These are phyloP conservation scores for Thaleichthys pacificus DNA, from an alignment of 2,797 vertebrate genomes.

Conservation along the genomic window DNA sequence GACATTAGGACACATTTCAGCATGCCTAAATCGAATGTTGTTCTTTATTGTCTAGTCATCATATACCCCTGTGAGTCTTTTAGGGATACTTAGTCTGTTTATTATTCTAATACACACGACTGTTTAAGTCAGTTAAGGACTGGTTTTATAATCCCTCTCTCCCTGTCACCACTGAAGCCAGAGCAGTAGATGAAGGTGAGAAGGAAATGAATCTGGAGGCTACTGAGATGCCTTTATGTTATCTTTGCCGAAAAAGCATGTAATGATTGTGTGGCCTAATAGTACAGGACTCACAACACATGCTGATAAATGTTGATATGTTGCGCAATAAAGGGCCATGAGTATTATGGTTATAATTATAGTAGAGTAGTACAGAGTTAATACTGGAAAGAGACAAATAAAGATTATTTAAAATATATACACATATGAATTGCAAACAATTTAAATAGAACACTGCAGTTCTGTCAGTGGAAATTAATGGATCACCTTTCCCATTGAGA, in stretches of 20 bases:
- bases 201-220: constrained; percentile 35
- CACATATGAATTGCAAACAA: constrained; percentile 76
- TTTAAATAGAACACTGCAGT: constrained; percentile 77
- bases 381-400: constrained; percentile 42
- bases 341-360: constrained; percentile 73
- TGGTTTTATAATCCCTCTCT: constrained; percentile 9
- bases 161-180: constrained; percentile 32
- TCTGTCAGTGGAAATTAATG: constrained; percentile 1
- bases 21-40: background rate
- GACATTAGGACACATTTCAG: background rate
- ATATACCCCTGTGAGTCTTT: background rate
- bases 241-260: constrained; percentile 62
- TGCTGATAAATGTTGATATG: constrained; percentile 61
- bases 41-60: background rate
- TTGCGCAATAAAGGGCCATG: constrained; percentile 77
- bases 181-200: constrained; percentile 30
- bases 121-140: background rate
- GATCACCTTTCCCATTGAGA: constrained; percentile 75
- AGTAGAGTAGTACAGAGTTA: constrained; percentile 46
- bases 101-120: background rate
- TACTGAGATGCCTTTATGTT: constrained; percentile 29
- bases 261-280: constrained; percentile 73
- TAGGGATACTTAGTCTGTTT: background rate
- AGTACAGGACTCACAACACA: constrained; percentile 59
- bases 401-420: constrained; percentile 72